A percentile compares a stretch with the other conserved stretches of the same genome.
Evolutionary conservation across 2,113 vertebrate species (phyloP).

Genomic region (Poecilia latipinna): DNA sequence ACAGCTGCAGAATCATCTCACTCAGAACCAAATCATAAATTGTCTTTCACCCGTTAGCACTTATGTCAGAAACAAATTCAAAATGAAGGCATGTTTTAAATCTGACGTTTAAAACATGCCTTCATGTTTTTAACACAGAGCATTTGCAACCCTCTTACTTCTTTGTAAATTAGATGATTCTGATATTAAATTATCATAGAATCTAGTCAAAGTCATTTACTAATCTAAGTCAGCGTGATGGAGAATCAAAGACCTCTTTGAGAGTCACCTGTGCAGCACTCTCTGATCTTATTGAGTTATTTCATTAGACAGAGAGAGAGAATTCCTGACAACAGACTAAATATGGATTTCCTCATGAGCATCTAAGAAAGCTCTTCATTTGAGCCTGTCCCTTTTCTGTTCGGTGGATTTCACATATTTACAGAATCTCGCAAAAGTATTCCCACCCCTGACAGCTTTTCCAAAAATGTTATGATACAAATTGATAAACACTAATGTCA

Average conservation of each 20-base stretch:
- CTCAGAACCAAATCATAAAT: not conserved
- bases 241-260: slow-evolving; percentile 35
- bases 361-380: not conserved
- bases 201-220: slow-evolving; percentile 20
- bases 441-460: not conserved
- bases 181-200: slow-evolving; percentile 11
- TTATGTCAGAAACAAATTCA: too few relatives aligned
- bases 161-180: not conserved
- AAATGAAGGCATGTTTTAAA: too few relatives aligned
- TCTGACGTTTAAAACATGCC: too few relatives aligned
- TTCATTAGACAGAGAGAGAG: slow-evolving; percentile 11
- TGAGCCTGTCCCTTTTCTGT: not conserved
- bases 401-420: not conserved
- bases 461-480: not conserved
- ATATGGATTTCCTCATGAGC: not conserved
- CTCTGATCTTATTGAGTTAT: slow-evolving; percentile 39
- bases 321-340: not conserved
- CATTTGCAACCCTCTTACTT: not conserved
- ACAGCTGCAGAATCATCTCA: not conserved
- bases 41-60: not conserved
- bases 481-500: not conserved
- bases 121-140: not conserved
- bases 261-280: slow-evolving; percentile 18
- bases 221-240: slow-evolving; percentile 5
- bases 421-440: not conserved